Evolutionary conservation across 2,113 vertebrate species (phyloP).

Genomic region (Alaudala cheleensis): DNA sequence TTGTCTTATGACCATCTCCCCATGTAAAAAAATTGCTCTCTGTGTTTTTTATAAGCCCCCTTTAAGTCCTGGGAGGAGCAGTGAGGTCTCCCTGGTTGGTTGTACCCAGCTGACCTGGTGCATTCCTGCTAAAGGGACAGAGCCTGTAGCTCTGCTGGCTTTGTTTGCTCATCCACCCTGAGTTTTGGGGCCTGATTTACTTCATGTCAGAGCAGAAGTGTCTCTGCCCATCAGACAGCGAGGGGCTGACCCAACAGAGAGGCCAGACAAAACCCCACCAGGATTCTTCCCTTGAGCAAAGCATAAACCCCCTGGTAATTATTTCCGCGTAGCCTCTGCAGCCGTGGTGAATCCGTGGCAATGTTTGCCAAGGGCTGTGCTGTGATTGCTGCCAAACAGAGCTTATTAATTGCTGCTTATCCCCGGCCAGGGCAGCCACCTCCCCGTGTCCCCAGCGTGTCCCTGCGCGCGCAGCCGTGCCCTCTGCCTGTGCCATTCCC

Average conservation of each 20-base stretch:
- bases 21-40: rapidly evolving
- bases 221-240: neutral
- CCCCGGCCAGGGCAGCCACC: neutral
- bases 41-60: neutral
- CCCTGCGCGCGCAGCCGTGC: neutral
- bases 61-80: neutral
- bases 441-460: neutral
- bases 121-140: neutral
- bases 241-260: neutral
- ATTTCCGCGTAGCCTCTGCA: neutral
- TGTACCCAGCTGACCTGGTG: neutral
- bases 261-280: neutral
- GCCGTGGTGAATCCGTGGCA: neutral
- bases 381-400: conserved; percentile 18
- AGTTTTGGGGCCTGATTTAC: neutral
- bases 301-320: neutral
- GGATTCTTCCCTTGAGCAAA: neutral
- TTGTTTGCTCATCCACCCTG: neutral
- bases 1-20: neutral
- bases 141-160: neutral
- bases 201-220: neutral
- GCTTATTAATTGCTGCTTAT: conserved; percentile 15
- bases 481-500: neutral
- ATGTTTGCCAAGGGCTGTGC: neutral
- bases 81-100: neutral